Evolutionary conservation across 1,140 invertebrate genomes (phyloP).

Genomic region (Caenorhabditis remanei): DNA sequence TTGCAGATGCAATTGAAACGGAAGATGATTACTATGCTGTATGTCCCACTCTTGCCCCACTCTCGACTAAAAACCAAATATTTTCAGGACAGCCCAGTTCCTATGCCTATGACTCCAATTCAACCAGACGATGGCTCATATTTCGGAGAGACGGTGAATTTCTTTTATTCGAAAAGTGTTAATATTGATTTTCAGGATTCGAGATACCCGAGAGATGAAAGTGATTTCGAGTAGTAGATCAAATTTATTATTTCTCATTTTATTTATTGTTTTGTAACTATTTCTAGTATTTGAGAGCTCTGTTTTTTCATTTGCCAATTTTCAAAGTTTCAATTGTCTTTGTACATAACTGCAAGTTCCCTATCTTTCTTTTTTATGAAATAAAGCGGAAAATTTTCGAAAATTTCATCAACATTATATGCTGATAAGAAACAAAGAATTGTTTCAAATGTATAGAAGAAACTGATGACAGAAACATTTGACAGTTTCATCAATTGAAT

Average conservation of each 20-base stretch:
- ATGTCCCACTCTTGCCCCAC: too few species aligned
- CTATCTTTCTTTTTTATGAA: too few species aligned
- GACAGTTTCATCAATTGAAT: too few species aligned
- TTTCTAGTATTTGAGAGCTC: too few species aligned
- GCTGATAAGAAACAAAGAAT: too few species aligned
- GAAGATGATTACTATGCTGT: slow-evolving; percentile 33
- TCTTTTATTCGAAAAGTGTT: background rate
- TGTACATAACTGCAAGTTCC: too few species aligned
- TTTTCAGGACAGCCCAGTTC: slow-evolving; percentile 41
- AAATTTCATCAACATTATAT: too few species aligned
- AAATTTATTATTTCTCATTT: background rate
- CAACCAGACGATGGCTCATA: slow-evolving; percentile 14
- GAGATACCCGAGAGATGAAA: slow-evolving; percentile 1
- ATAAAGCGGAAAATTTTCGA: too few species aligned
- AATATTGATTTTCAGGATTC: slow-evolving; percentile 2
- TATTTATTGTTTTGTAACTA: background rate
- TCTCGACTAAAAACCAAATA: background rate
- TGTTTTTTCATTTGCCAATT: too few species aligned
- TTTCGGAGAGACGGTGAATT: slow-evolving; percentile 6
- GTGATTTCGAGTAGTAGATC: slow-evolving; percentile 8
- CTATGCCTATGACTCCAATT: slow-evolving; percentile 43
- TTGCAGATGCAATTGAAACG: slow-evolving; percentile 44
- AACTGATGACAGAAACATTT: too few species aligned
- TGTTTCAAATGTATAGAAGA: too few species aligned
- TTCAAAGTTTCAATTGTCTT: too few species aligned